Evolutionary conservation across 2,113 vertebrate species (phyloP), one percentile per base, ranked within the genome.

Genomic region (Nannobrachium achirus): DNA sequence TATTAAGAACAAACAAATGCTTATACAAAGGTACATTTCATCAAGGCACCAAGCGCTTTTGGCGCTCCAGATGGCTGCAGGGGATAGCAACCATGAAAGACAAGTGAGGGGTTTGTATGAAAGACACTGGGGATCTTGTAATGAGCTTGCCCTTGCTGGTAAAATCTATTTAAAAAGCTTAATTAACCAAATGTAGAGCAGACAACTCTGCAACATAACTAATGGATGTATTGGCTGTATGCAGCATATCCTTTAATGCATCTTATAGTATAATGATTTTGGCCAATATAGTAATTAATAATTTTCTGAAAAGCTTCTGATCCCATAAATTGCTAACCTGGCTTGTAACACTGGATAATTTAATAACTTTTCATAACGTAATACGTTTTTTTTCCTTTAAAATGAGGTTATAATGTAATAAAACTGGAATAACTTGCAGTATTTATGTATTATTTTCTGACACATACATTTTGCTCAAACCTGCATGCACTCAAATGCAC

Each of bases 71-170:
- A 11, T 44, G 42, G 11, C 11, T 45, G 51, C 62, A 44, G 42
- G 1, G 3, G 63, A 62, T 66, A 44, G 42, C 63, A 71, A 25
- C 2, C 25, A 1, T 42, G 33, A 4, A 16, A 16, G 40, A 79
- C 56, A 4, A 44, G 69, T 9, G 5, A 3, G 0, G 3, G 50
- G 51, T 39, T 33, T 49, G 40, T 55, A 61, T 67, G 55, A 10
- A 55, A 62, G 66, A 73, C 59, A 66, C 66, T 14, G 40, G 40
- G 15, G 51, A 65, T 66, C 78, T 63, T 63, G 19, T 40, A 10
- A 57, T 79, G 63, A n/a, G n/a, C 14, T 15, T 50, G 14, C 16
- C 8, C n/a, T 16, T 15, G 42, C 42, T 16, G 48, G n/a, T 8
- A 16, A 50, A 50, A 50, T 15, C 14, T 50, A n/a, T 16, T 50